Evolutionary conservation across 2,888 invertebrate genomes (phyloP), one percentile per base, ranked within the genome.

Genomic region (Halictus quadricinctus): DNA sequence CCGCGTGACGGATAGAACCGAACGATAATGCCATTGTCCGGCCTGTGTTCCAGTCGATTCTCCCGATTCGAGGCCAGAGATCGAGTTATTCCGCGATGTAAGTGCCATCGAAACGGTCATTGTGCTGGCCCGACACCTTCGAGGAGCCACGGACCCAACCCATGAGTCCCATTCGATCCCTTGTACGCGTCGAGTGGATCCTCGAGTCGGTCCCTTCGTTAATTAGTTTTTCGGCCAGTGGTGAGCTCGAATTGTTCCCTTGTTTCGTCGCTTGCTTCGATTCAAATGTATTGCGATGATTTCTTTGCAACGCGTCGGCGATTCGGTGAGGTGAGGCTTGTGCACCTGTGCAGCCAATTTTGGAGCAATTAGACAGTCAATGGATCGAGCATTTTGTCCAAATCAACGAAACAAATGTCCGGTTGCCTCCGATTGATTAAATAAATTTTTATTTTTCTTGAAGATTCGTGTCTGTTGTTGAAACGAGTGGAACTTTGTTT

Each of bases 21-120:
- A 15, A 46, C 77, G 78, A 84, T 84, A 81, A 86, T 64, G 60
- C 78, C 69, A 84, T 83, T 81, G 64, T 76, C 64, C 36, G 54
- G 64, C 10, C 18, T 36, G 43, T 46, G 69, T 54, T 58, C 58
- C 73, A 29, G 29, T 70, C 78, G 77, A 74, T 69, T 80, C 66
- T 54, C 21, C 41, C 43, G 50, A 64, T 66, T 50, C n/a, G 36
- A 70, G 64, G 46, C 76, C 58, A 69, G 76, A 79, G 84, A 50
- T 15, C 48, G 48, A 18, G 69, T 73, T 79, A 73, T 83, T 76
- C 76, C 66, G 25, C 41, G 76, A 72, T 41, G 70, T 64, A 36
- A 74, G 75, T 29, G 41, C 29, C 43, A 74, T 76, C 81, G 58
- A 83, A 75, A 41, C 41, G n/a, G 12, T 58, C 72, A 73, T 66